Evolutionary conservation across 2,113 vertebrate species (phyloP).

Genomic region (Thryonomys swinderianus): DNA sequence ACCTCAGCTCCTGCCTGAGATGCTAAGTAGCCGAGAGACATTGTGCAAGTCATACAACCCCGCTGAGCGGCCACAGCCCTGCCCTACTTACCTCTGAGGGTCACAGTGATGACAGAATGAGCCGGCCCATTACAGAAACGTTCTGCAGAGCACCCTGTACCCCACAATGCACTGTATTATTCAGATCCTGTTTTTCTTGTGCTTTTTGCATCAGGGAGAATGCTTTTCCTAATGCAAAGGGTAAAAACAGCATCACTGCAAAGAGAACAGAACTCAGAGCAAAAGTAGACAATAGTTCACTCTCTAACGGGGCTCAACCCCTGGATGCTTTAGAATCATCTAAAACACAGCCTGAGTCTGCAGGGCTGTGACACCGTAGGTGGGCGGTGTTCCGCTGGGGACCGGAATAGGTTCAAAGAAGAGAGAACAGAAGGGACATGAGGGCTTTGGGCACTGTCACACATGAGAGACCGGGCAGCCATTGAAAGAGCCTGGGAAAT

Average conservation of each 20-base stretch:
- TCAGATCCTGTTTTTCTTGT: slow-evolving; percentile 46
- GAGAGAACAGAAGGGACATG: too few relatives aligned
- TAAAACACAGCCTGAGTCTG: not conserved
- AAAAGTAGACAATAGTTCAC: slow-evolving; percentile 14
- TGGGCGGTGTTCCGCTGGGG: not conserved
- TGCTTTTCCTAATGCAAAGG: slow-evolving; percentile 9
- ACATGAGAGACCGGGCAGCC: not conserved
- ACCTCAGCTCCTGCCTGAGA: not conserved
- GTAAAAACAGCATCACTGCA: slow-evolving; percentile 28
- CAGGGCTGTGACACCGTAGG: not conserved
- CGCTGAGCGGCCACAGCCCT: not conserved
- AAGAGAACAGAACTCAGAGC: slow-evolving; percentile 61
- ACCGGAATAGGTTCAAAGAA: not conserved
- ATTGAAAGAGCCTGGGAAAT: not conserved
- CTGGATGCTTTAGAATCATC: not conserved
- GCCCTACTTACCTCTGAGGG: slow-evolving; percentile 35
- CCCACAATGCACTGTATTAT: not conserved
- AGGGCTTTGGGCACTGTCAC: not conserved
- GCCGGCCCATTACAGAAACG: not conserved
- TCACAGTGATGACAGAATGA: not conserved
- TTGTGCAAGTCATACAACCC: not conserved
- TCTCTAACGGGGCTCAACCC: slow-evolving; percentile 45
- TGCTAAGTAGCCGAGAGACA: slow-evolving; percentile 13
- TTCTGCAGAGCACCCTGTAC: not conserved
- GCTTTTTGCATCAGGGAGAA: slow-evolving; percentile 63